Conservation (phyloP, 2,888 invertebrate species). For the Oscheius sp. region DNA sequence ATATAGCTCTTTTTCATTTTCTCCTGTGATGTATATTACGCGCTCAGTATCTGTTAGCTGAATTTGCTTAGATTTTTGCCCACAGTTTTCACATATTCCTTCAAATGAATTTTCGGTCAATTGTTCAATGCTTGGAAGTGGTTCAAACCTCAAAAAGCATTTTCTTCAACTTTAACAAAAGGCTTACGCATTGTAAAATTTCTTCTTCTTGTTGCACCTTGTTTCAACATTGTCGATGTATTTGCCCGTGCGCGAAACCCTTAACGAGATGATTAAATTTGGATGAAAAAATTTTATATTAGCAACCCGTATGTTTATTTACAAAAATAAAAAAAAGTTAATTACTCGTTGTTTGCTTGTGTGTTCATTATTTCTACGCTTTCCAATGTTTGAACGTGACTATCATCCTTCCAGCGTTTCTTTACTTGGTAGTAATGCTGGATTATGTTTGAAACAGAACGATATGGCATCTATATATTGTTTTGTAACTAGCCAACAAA, state of each 20-base stretch:
- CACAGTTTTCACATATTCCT: slow-evolving; percentile 39
- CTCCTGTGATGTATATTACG: neutral
- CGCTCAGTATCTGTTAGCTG: neutral
- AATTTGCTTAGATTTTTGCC: neutral
- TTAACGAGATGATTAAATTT: neutral
- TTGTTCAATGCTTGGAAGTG: neutral
- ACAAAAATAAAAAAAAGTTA: neutral
- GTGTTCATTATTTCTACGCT: neutral
- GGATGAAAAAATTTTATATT: neutral
- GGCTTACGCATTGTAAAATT: neutral
- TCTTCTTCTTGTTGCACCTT: neutral
- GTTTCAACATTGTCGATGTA: neutral
- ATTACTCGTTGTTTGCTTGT: slow-evolving; percentile 4
- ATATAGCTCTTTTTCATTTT: neutral
- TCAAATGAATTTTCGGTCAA: neutral
- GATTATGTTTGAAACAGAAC: slow-evolving; percentile 43
- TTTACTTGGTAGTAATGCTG: slow-evolving; percentile 51
- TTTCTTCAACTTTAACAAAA: neutral
- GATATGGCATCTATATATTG: slow-evolving; percentile 46
- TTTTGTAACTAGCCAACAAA: neutral
- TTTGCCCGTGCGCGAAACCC: neutral
- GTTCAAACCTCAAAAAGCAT: neutral
- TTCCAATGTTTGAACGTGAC: neutral
- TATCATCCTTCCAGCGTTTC: slow-evolving; percentile 38
- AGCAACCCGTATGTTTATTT: neutral